Evolutionary conservation across 1,140 invertebrate genomes (phyloP).

Genomic region (Drosophila pandora): DNA sequence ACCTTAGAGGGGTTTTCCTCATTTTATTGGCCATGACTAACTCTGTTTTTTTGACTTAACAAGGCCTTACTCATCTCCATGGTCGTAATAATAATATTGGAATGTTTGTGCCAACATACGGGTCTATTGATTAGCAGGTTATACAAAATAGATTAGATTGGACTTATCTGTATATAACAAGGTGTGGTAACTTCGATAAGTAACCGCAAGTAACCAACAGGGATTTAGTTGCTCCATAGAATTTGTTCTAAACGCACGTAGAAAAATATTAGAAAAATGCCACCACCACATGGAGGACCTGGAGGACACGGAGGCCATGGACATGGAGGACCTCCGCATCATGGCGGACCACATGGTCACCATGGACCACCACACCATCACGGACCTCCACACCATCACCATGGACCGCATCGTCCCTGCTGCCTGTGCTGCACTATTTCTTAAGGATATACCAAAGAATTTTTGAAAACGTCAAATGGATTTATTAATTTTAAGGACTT

Average conservation of each 20-base stretch:
- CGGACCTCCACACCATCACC: conserved; percentile 38
- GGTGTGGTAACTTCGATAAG: conserved; percentile 26
- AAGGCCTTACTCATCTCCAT: conserved; percentile 35
- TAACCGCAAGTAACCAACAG: conserved; percentile 1
- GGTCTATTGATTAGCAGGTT: conserved; percentile 34
- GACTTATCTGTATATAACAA: conserved; percentile 28
- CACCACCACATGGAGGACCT: conserved; percentile 57
- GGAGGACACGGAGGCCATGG: conserved; percentile 34
- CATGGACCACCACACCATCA: conserved; percentile 50
- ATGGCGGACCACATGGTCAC: conserved; percentile 39
- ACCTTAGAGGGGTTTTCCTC: conserved; percentile 39
- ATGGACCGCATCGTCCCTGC: conserved; percentile 53
- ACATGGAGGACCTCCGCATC: conserved; percentile 40
- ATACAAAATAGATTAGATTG: conserved; percentile 45
- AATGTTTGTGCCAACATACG: conserved; percentile 17
- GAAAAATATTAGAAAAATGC: conserved; percentile 42
- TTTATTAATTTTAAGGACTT: conserved; percentile 27
- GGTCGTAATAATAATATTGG: conserved; percentile 34
- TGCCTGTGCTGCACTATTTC: conserved; percentile 62
- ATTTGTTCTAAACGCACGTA: conserved; percentile 21
- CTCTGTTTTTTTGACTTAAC: conserved; percentile 8
- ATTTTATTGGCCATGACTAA: conserved; percentile 25
- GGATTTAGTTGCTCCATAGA: conserved; percentile 30
- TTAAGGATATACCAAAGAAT: conserved; percentile 44
- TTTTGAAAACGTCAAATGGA: conserved; percentile 11